These are phyloP conservation scores for Bugulina stolonifera DNA, from an alignment of 2,888 invertebrate species.

Conservation along the genomic window DNA sequence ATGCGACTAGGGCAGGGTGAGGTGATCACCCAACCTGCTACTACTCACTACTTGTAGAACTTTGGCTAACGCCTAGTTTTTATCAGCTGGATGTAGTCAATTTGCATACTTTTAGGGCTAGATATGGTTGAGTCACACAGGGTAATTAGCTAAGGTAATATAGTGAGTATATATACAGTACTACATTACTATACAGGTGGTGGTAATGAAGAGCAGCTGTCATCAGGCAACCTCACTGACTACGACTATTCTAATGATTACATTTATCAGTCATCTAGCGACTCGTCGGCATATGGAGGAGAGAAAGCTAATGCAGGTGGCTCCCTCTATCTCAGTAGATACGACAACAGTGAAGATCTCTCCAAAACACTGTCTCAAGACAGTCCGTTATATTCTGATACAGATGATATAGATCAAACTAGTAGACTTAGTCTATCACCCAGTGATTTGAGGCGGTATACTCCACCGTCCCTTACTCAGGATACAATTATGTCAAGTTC, in stretches of 20 bases:
- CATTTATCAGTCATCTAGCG: background rate
- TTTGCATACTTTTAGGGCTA: too few relatives aligned
- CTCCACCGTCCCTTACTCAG: background rate
- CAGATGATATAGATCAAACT: background rate
- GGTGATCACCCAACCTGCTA: too few relatives aligned
- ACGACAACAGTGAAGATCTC: background rate
- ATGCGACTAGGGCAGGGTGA: too few relatives aligned
- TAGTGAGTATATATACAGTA: background rate
- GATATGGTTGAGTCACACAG: too few relatives aligned
- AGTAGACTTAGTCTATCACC: conserved; percentile 5
- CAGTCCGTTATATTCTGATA: background rate
- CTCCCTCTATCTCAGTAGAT: background rate
- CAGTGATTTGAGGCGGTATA: background rate
- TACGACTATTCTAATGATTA: background rate
- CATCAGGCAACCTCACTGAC: background rate
- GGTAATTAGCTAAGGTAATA: background rate
- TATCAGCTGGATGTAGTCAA: too few relatives aligned
- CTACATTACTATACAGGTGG: background rate
- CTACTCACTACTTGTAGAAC: too few relatives aligned
- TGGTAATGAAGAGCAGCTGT: background rate
- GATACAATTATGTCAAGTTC: too few relatives aligned
- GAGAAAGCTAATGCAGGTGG: background rate
- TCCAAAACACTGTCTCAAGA: background rate
- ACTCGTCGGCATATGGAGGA: conserved; percentile 5
- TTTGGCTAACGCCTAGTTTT: too few relatives aligned